A percentile compares a stretch with the other conserved stretches of the same genome.
phyloP scores from a whole-genome alignment of 2,888 invertebrate species.

The Ptychoptera albimana region DNA sequence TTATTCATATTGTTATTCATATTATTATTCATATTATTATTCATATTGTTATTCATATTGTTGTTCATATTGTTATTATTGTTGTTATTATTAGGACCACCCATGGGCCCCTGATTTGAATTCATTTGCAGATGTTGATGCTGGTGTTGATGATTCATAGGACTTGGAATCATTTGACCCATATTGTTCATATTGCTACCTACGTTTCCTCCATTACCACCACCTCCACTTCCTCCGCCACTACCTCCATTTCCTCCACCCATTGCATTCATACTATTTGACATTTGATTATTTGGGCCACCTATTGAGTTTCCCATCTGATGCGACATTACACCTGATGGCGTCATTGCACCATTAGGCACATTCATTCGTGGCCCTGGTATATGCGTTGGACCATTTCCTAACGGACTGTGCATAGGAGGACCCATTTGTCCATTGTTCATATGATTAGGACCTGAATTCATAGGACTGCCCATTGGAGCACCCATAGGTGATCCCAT shows the following conservation, averaged over 20 bases:
- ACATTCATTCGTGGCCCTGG: slow-evolving; percentile 27
- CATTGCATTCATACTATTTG: slow-evolving; percentile 32
- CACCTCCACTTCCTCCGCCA: slow-evolving; percentile 17
- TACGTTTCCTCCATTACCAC: slow-evolving; percentile 15
- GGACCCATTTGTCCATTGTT: slow-evolving; percentile 60
- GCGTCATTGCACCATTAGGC: slow-evolving; percentile 41
- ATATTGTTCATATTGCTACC: slow-evolving; percentile 10
- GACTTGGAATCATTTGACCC: slow-evolving; percentile 10
- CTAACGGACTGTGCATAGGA: slow-evolving; percentile 56
- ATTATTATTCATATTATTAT: too few species aligned
- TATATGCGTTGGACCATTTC: slow-evolving; percentile 34
- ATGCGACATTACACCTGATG: slow-evolving; percentile 33
- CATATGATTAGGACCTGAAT: slow-evolving; percentile 35
- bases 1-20: too few species aligned
- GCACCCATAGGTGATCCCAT: slow-evolving; percentile 57
- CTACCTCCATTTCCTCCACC: slow-evolving; percentile 18
- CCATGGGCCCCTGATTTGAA: slow-evolving; percentile 17
- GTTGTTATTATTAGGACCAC: slow-evolving; percentile 25
- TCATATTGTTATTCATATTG: too few species aligned
- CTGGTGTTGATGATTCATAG: slow-evolving; percentile 23
- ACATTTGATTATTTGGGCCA: slow-evolving; percentile 29
- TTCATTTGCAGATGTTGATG: neutral
- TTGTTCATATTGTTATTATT: too few species aligned
- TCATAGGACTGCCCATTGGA: slow-evolving; percentile 55
- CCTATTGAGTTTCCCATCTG: slow-evolving; percentile 38